These are phyloP conservation scores for Megamerina dolium DNA, from an alignment of 2,888 invertebrate genomes.

Conservation along the genomic window DNA sequence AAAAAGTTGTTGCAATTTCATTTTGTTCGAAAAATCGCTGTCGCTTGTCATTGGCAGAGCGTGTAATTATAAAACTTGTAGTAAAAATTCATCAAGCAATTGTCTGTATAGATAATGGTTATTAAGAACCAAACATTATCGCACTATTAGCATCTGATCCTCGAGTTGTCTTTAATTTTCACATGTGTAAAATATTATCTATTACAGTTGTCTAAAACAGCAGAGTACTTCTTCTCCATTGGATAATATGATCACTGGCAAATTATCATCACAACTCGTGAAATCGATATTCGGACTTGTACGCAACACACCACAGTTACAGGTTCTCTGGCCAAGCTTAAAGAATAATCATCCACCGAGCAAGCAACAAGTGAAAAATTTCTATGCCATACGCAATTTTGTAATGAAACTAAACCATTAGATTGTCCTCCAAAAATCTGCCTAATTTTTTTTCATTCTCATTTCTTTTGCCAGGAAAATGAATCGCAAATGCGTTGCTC, in stretches of 20 bases:
- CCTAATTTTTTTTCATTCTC: neutral
- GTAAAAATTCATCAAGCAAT: too few species aligned
- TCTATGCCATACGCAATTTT: slow-evolving; percentile 23
- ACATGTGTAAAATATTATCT: too few species aligned
- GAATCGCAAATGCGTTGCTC: slow-evolving; percentile 25
- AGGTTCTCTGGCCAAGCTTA: slow-evolving; percentile 30
- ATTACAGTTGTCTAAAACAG: too few species aligned
- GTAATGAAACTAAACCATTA: slow-evolving; percentile 16
- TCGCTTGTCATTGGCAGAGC: too few species aligned
- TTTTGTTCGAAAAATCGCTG: too few species aligned
- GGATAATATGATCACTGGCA: slow-evolving; percentile 34
- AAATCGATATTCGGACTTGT: slow-evolving; percentile 33
- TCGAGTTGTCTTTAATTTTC: too few species aligned
- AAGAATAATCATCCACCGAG: slow-evolving; percentile 26
- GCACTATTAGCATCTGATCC: too few species aligned
- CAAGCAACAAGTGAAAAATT: slow-evolving; percentile 17
- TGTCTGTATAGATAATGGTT: too few species aligned
- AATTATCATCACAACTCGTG: slow-evolving; percentile 34
- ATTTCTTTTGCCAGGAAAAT: slow-evolving; percentile 16
- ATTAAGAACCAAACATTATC: too few species aligned
- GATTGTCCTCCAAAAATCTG: neutral
- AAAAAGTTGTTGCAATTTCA: too few species aligned
- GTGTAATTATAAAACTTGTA: too few species aligned
- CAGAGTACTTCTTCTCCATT: too few species aligned
- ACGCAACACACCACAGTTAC: slow-evolving; percentile 31